phyloP scores from a whole-genome alignment of 2,797 vertebrate genomes.

The Moxostoma hubbsi region DNA sequence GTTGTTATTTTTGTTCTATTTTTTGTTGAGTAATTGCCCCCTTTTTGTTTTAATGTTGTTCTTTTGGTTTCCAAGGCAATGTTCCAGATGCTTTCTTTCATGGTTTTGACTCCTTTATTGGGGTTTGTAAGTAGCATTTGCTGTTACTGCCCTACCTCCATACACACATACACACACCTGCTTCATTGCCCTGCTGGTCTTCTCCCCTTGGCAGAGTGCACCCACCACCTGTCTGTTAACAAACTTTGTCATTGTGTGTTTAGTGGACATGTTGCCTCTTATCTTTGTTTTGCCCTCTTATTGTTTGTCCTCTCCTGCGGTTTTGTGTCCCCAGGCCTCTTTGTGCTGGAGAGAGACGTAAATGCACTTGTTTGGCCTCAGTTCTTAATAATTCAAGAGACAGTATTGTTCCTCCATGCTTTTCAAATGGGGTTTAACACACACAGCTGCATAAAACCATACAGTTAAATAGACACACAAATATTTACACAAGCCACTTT shows the following conservation, averaged over 20 bases:
- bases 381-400: conserved; percentile 51
- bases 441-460: neutral
- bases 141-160: conserved; percentile 22
- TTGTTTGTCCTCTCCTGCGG: conserved; percentile 38
- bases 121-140: conserved; percentile 93
- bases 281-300: conserved; percentile 45
- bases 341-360: conserved; percentile 40
- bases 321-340: conserved; percentile 44
- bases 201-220: conserved; percentile 18
- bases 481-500: neutral
- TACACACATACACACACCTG: conserved; percentile 5
- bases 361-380: conserved; percentile 40
- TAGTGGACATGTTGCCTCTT: conserved; percentile 14
- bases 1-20: conserved; percentile 22
- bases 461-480: neutral
- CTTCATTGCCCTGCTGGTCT: conserved; percentile 28
- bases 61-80: conserved; percentile 88
- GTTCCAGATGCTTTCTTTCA: conserved; percentile 90
- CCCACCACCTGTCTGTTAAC: conserved; percentile 42
- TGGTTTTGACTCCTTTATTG: conserved; percentile 96
- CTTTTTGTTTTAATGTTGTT: conserved; percentile 75
- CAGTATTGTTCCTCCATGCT: conserved; percentile 46
- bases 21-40: conserved; percentile 57
- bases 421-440: conserved; percentile 17
- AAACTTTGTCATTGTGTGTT: conserved; percentile 33